A percentile compares a stretch with the other conserved stretches of the same genome.
Conservation (phyloP, 2,797 vertebrate species). For the Urosaurus nigricauda region DNA sequence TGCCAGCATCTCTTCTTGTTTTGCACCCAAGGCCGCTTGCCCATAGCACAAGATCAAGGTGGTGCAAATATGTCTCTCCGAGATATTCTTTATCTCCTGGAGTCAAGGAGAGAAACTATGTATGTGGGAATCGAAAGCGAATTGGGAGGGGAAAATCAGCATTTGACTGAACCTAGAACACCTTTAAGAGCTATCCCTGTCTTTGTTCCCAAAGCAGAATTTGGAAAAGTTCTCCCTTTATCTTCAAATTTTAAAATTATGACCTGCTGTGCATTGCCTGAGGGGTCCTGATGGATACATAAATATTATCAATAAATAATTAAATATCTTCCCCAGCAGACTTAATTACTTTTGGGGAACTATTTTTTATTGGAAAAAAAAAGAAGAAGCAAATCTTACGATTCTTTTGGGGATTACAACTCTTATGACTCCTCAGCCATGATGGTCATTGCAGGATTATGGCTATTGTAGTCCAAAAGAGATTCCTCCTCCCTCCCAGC, state of each 20-base stretch:
- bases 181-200: not conserved
- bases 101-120: not conserved
- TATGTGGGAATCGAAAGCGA: not conserved
- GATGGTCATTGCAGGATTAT: no score
- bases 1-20: rapidly evolving
- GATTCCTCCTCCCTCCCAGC: no score
- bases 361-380: no score
- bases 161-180: not conserved
- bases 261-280: no score
- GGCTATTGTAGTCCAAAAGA: no score
- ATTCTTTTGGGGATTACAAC: no score
- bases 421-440: no score
- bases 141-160: not conserved
- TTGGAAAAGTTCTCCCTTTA: not conserved
- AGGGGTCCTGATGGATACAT: no score
- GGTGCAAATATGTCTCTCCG: not conserved
- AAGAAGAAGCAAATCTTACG: no score
- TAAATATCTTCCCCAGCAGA: not conserved
- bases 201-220: not conserved
- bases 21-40: not conserved
- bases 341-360: no score
- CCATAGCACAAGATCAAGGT: conserved; percentile 2
- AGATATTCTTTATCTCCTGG: not conserved
- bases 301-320: no score
- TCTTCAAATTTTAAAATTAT: no score